phyloP scores from a whole-genome alignment of 2,113 vertebrate species.

The Thamnaconus septentrionalis region DNA sequence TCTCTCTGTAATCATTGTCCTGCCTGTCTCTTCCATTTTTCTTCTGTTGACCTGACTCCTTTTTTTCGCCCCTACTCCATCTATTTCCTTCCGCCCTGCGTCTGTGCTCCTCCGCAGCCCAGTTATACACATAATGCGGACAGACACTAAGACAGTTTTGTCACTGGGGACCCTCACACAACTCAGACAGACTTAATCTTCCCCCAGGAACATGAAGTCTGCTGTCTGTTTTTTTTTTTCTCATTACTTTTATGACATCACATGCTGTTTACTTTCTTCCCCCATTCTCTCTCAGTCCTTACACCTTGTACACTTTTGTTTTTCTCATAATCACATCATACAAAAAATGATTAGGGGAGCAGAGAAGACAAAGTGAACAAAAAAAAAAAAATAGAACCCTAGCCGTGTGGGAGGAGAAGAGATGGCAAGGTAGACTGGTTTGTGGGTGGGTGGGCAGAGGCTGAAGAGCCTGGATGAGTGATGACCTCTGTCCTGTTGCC shows the following conservation, averaged over 20 bases:
- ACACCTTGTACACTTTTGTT: conserved; percentile 18
- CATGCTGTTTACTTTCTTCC: conserved; percentile 10
- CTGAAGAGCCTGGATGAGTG: conserved; percentile 50
- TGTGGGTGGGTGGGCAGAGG: conserved; percentile 11
- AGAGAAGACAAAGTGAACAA: neutral
- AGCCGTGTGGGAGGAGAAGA: neutral
- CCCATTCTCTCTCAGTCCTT: neutral
- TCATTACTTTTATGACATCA: conserved; percentile 38
- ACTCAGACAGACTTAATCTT: conserved; percentile 29
- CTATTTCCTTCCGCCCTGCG: neutral
- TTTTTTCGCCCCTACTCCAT: too few relatives aligned
- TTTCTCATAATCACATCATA: neutral
- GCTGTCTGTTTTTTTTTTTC: conserved; percentile 37
- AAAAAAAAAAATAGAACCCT: too few relatives aligned
- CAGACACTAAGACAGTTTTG: conserved; percentile 31
- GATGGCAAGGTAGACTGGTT: neutral
- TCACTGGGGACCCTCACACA: conserved; percentile 49
- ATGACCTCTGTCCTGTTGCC: conserved; percentile 61
- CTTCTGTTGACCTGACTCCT: conserved; percentile 44
- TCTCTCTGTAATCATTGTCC: neutral
- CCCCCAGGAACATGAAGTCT: conserved; percentile 21
- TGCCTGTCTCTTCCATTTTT: too few relatives aligned
- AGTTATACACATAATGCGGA: conserved; percentile 21
- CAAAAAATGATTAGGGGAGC: neutral
- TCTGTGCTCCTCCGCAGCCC: conserved; percentile 43